Conservation (phyloP, 2,113 vertebrate species). For the Oryzias melastigma region DNA sequence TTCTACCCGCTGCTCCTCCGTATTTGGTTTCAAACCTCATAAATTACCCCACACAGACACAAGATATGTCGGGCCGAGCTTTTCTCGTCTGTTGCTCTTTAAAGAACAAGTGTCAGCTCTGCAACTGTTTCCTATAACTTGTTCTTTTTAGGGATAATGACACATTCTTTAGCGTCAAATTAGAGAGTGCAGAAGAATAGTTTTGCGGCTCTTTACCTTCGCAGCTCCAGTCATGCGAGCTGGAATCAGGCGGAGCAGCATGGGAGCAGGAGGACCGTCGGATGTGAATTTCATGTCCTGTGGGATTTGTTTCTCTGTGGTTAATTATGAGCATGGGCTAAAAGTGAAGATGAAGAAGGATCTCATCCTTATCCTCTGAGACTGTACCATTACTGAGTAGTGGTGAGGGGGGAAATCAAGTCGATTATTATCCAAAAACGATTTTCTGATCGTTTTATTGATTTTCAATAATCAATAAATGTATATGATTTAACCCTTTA, state of each 20-base stretch:
- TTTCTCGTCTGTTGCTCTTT: conserved; percentile 65
- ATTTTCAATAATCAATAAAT: no score
- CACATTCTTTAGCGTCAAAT: conserved; percentile 18
- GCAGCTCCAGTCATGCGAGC: conserved; percentile 33
- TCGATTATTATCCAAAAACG: no score
- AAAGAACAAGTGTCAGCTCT: conserved; percentile 41
- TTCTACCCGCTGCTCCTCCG: conserved; percentile 42
- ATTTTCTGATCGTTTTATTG: no score
- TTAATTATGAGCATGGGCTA: conserved; percentile 62
- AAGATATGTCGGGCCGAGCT: conserved; percentile 57
- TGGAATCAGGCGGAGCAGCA: conserved; percentile 44
- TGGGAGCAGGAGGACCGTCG: conserved; percentile 57
- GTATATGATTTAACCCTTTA: no score
- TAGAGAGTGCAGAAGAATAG: conserved; percentile 19
- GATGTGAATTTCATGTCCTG: conserved; percentile 70
- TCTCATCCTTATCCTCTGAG: conserved; percentile 36
- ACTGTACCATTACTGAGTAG: conserved; percentile 29
- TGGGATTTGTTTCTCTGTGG: conserved; percentile 67
- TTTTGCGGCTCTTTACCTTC: conserved; percentile 29
- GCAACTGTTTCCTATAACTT: conserved; percentile 26
- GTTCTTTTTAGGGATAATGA: conserved; percentile 32
- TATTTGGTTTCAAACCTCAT: conserved; percentile 61
- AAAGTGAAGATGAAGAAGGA: conserved; percentile 54
- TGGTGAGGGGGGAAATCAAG: no score
- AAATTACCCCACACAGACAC: conserved; percentile 64